A percentile compares a stretch with the other conserved stretches of the same genome.
phyloP scores from a whole-genome alignment of 1,140 invertebrate species.

The Stegodyphus mimosarum region DNA sequence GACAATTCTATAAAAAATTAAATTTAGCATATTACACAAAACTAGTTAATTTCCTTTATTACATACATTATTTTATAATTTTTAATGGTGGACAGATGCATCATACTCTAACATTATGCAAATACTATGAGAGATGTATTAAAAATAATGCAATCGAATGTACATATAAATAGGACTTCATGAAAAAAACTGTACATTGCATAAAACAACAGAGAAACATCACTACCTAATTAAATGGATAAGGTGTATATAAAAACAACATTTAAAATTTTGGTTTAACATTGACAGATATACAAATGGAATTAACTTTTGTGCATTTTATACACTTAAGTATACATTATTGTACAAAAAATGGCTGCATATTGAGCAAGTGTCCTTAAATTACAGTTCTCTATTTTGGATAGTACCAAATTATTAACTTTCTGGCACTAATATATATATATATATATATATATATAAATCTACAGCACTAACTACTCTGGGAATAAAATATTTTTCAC shows the following conservation, averaged over 20 bases:
- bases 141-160: constrained; percentile 47
- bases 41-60: constrained; percentile 37
- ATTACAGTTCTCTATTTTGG: constrained; percentile 12
- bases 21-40: background rate
- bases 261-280: constrained; percentile 41
- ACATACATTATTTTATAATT: constrained; percentile 39
- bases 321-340: constrained; percentile 40
- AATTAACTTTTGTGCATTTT: constrained; percentile 32
- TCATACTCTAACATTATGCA: constrained; percentile 21
- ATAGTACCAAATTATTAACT: too few relatives aligned
- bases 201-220: constrained; percentile 10
- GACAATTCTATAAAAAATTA: background rate
- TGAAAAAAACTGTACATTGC: constrained; percentile 33
- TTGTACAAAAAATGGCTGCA: constrained; percentile 32
- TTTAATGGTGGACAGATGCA: constrained; percentile 9
- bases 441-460: too few relatives aligned
- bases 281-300: constrained; percentile 38
- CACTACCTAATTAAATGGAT: constrained; percentile 16
- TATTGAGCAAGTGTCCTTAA: constrained; percentile 48
- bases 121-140: constrained; percentile 43
- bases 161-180: constrained; percentile 51
- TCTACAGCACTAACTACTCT: too few relatives aligned
- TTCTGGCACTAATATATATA: too few relatives aligned
- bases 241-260: constrained; percentile 34
- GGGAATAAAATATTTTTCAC: too few relatives aligned